Conservation (phyloP, 2,888 invertebrate species). For the Celastrina argiolus region DNA sequence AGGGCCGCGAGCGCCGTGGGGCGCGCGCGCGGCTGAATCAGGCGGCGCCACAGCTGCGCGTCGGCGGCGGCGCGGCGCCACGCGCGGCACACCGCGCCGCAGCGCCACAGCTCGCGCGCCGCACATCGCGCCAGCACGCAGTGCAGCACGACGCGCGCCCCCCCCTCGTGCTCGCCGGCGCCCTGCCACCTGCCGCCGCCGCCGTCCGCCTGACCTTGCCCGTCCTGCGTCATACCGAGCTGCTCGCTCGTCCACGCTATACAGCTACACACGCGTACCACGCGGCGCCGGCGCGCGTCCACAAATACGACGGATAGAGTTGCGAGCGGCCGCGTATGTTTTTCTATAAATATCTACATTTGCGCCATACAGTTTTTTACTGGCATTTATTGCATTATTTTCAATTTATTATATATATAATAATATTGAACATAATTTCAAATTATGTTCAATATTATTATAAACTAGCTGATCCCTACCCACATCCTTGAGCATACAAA, state of each 20-base stretch:
- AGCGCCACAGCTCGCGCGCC: constrained; percentile 43
- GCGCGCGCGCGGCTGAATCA: constrained; percentile 36
- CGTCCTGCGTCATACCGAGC: not conserved
- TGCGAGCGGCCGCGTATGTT: not conserved
- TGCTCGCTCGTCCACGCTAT: not conserved
- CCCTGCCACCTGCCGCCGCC: constrained; percentile 26
- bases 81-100: constrained; percentile 46
- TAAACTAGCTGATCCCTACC: no score
- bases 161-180: constrained; percentile 23
- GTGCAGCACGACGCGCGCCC: constrained; percentile 35
- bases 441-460: no score
- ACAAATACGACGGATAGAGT: not conserved
- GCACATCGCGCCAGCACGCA: constrained; percentile 45
- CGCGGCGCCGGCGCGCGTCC: not conserved
- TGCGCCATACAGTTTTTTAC: not conserved
- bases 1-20: constrained; percentile 29
- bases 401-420: no score
- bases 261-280: not conserved
- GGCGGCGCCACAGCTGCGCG: constrained; percentile 48
- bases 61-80: constrained; percentile 51
- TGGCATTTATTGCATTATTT: not conserved
- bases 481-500: no score
- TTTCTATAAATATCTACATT: not conserved
- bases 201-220: not conserved
- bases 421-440: no score